A percentile compares a stretch with the other conserved stretches of the same genome.
Conservation (phyloP, 2,797 vertebrate species). For the Acanthiza pusilla region DNA sequence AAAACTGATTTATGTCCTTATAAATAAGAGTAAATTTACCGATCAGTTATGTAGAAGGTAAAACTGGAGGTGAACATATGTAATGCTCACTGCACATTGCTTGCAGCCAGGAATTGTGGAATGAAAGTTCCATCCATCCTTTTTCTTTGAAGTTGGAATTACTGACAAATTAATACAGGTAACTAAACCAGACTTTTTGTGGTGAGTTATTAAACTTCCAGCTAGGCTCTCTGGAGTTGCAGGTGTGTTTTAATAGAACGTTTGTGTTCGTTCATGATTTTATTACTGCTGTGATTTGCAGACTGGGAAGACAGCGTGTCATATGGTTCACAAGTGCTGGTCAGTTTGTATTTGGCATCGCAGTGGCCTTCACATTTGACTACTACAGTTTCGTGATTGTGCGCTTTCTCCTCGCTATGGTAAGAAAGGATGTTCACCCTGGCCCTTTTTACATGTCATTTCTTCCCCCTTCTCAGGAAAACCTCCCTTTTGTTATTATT, state of each 20-base stretch:
- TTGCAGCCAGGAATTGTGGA: background rate
- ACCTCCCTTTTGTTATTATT: constrained; percentile 19
- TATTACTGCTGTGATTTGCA: constrained; percentile 58
- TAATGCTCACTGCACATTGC: background rate
- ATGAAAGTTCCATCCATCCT: background rate
- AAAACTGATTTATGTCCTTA: background rate
- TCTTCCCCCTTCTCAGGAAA: constrained; percentile 45
- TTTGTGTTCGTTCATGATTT: background rate
- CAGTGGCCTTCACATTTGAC: constrained; percentile 83
- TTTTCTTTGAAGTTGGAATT: background rate
- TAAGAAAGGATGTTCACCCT: constrained; percentile 68
- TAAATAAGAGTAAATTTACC: background rate
- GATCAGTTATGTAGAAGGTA: background rate
- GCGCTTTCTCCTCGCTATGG: constrained; percentile 90
- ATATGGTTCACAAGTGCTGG: constrained; percentile 85
- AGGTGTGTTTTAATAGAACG: background rate
- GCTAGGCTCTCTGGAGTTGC: background rate
- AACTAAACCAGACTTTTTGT: background rate
- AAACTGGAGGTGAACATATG: background rate
- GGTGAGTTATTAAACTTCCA: background rate
- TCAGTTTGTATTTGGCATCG: constrained; percentile 85
- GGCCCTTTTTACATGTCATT: background rate
- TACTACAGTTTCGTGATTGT: constrained; percentile 84
- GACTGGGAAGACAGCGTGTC: constrained; percentile 83
- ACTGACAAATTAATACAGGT: background rate